A percentile compares a stretch with the other conserved stretches of the same genome.
phyloP scores from a whole-genome alignment of 2,888 invertebrate genomes.

The Hypsopygia costalis region DNA sequence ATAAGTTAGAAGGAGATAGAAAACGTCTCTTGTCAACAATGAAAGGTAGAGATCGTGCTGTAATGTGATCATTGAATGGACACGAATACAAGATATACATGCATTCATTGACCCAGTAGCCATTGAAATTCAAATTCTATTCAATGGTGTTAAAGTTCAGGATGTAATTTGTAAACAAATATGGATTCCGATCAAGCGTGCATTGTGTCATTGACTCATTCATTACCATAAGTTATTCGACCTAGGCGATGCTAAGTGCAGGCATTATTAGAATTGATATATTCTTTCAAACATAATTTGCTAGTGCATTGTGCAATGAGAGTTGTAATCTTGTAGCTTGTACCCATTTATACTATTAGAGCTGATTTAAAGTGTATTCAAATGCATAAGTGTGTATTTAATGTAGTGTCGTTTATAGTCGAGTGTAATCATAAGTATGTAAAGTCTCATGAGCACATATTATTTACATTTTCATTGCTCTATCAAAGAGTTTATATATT shows the following conservation, averaged over 20 bases:
- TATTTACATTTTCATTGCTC: too few species aligned
- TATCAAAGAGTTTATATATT: too few species aligned
- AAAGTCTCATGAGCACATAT: too few species aligned
- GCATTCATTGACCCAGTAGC: slow-evolving; percentile 16
- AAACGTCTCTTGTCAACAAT: slow-evolving; percentile 56
- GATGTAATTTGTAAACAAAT: slow-evolving; percentile 2
- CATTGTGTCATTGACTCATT: slow-evolving; percentile 58
- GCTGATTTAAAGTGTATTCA: slow-evolving; percentile 9
- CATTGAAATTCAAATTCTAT: slow-evolving; percentile 23
- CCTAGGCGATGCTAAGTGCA: slow-evolving; percentile 32
- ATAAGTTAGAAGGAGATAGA: slow-evolving; percentile 23
- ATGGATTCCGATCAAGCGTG: slow-evolving; percentile 21
- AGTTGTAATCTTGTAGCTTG: background rate
- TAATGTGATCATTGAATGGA: slow-evolving; percentile 64
- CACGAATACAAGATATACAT: slow-evolving; percentile 33
- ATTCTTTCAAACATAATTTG: slow-evolving; percentile 21
- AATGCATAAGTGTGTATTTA: too few species aligned
- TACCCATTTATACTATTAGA: background rate
- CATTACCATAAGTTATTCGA: slow-evolving; percentile 50
- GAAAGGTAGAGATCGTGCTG: slow-evolving; percentile 57
- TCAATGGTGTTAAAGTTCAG: slow-evolving; percentile 14
- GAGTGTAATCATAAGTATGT: too few species aligned
- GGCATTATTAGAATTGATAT: slow-evolving; percentile 23
- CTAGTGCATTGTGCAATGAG: slow-evolving; percentile 6
- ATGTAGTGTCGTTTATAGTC: too few species aligned